A percentile compares a stretch with the other conserved stretches of the same genome.
phyloP scores from a whole-genome alignment of 2,888 invertebrate genomes.

The Steromphala cineraria region DNA sequence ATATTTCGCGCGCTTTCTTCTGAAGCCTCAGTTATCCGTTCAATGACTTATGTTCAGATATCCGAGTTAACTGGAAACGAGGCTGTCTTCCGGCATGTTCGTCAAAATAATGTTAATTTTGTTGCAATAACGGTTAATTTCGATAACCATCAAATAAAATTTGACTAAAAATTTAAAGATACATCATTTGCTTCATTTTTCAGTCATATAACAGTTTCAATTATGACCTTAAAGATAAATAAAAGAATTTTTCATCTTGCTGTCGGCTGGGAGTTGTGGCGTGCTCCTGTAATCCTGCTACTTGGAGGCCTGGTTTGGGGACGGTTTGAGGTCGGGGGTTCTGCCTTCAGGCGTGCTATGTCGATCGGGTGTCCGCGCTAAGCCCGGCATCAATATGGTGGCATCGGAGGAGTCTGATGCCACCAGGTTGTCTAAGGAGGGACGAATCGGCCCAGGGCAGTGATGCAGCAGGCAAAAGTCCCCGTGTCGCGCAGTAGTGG shows the following conservation, averaged over 20 bases:
- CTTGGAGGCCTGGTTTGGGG: conserved; percentile 93
- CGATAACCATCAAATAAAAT: too few relatives aligned
- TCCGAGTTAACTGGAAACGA: too few relatives aligned
- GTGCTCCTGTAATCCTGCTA: conserved; percentile 94
- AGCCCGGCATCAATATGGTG: conserved; percentile 75
- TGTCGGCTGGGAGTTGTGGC: conserved; percentile 6
- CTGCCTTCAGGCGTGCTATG: conserved; percentile 79
- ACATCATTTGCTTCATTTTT: too few relatives aligned
- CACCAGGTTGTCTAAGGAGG: conserved; percentile 96
- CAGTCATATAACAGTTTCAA: too few relatives aligned
- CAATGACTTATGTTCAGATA: too few relatives aligned
- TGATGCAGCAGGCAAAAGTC: conserved; percentile 95
- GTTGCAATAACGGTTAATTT: too few relatives aligned
- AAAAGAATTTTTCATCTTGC: background rate
- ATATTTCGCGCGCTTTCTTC: too few relatives aligned
- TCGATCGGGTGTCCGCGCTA: conserved; percentile 24
- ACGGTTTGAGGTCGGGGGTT: conserved; percentile 92
- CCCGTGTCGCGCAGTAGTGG: conserved; percentile 96
- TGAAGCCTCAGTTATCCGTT: too few relatives aligned
- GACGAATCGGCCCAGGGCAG: conserved; percentile 83
- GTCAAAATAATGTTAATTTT: too few relatives aligned
- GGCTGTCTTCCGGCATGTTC: too few relatives aligned
- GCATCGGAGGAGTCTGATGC: conserved; percentile 86
- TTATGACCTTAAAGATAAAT: background rate
- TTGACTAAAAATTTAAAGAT: too few relatives aligned